phyloP scores from a whole-genome alignment of 2,113 vertebrate genomes.

The Misgurnus anguillicaudatus region DNA sequence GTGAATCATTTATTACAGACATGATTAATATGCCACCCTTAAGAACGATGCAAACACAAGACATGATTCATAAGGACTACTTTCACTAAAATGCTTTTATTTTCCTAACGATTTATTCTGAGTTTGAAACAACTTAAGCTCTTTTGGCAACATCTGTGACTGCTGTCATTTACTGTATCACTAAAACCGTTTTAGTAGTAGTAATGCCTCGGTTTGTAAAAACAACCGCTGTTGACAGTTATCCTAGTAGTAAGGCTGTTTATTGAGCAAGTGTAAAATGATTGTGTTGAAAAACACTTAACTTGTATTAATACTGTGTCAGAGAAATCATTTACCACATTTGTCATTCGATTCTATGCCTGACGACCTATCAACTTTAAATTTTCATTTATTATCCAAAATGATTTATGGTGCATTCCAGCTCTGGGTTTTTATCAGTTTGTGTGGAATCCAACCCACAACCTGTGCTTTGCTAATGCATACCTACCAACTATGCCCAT shows the following conservation, averaged over 20 bases:
- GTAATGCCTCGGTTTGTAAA: too few relatives aligned
- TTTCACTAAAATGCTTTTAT: neutral
- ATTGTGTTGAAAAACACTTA: neutral
- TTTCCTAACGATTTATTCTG: neutral
- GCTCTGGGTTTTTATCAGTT: too few relatives aligned
- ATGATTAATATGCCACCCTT: neutral
- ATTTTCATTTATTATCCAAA: too few relatives aligned
- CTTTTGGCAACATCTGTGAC: neutral
- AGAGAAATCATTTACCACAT: neutral
- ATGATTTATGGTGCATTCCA: too few relatives aligned
- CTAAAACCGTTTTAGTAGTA: neutral
- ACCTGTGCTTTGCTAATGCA: too few relatives aligned
- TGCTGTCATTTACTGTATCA: neutral
- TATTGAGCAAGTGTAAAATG: neutral
- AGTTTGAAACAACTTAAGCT: neutral
- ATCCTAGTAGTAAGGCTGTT: neutral
- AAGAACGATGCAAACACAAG: neutral
- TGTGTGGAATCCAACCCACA: too few relatives aligned
- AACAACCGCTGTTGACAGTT: neutral
- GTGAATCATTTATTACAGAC: neutral
- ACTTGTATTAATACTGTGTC: neutral
- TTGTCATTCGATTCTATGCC: neutral
- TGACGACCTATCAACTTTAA: too few relatives aligned
- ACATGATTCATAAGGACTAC: neutral
- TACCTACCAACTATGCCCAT: too few relatives aligned